A percentile compares a stretch with the other conserved stretches of the same genome.
Evolutionary conservation across 2,113 vertebrate genomes (phyloP).

Genomic region (Labeo catla): DNA sequence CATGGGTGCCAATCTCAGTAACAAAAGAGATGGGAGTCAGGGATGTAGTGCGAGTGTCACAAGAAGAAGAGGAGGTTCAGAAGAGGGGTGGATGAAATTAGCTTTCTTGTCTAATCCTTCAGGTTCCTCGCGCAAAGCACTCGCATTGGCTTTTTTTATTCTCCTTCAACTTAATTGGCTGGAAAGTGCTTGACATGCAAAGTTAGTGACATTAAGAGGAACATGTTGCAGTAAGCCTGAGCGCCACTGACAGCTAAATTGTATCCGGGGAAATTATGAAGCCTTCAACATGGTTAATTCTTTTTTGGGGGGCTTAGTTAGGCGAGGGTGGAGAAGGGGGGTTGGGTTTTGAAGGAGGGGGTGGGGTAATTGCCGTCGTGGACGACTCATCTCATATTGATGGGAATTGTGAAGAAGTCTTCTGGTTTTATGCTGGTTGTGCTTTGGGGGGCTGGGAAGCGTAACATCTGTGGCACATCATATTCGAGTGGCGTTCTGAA

Average conservation of each 20-base stretch:
- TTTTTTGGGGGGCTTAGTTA: conserved; percentile 69
- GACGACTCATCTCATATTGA: conserved; percentile 86
- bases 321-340: conserved; percentile 46
- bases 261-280: conserved; percentile 99
- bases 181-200: conserved; percentile 99
- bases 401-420: conserved; percentile 70
- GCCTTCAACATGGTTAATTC: conserved; percentile 98
- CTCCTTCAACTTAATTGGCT: conserved; percentile 97
- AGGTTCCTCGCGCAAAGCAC: conserved; percentile 93
- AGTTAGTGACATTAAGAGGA: conserved; percentile 97
- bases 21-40: conserved; percentile 83
- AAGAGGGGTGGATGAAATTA: conserved; percentile 88
- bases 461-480: neutral
- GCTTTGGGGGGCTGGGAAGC: conserved; percentile 49
- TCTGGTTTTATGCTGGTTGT: conserved; percentile 58
- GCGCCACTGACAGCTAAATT: conserved; percentile 99
- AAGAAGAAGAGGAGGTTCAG: conserved; percentile 25
- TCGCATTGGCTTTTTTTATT: conserved; percentile 74
- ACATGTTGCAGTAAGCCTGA: conserved; percentile 95
- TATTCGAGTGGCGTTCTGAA: neutral
- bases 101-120: conserved; percentile 99
- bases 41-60: conserved; percentile 35
- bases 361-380: conserved; percentile 93
- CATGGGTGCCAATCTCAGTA: conserved; percentile 90
- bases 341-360: conserved; percentile 66